These are phyloP conservation scores for Amphibalanus amphitrite DNA, from an alignment of 1,140 invertebrate species.

Conservation along the genomic window DNA sequence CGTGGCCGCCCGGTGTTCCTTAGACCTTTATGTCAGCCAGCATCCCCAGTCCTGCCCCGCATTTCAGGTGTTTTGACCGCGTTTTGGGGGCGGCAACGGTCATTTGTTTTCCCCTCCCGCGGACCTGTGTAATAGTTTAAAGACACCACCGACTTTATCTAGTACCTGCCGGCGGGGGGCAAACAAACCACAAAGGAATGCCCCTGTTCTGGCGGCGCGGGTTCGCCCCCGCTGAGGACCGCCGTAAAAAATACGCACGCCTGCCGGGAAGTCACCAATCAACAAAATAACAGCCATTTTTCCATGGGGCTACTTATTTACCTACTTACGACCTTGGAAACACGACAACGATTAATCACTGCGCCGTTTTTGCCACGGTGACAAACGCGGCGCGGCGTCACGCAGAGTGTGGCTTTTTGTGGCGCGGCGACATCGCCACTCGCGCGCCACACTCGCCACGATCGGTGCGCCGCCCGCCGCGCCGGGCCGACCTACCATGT, in stretches of 20 bases:
- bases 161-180: neutral
- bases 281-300: conserved; percentile 2
- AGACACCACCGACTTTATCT: neutral
- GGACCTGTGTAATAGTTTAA: neutral
- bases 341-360: neutral
- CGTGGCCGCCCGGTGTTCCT: too few species aligned
- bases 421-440: neutral
- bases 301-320: conserved; percentile 1
- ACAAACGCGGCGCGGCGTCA: conserved; percentile 1
- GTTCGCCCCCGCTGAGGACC: too few species aligned
- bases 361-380: neutral
- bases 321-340: neutral
- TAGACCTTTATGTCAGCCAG: too few species aligned
- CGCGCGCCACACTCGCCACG: too few species aligned
- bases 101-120: neutral
- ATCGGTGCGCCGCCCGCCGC: too few species aligned
- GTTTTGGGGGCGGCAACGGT: neutral
- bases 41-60: neutral
- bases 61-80: neutral
- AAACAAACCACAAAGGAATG: conserved; percentile 1
- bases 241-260: neutral
- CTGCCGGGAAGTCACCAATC: conserved; percentile 1
- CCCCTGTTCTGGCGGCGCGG: neutral
- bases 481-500: neutral
- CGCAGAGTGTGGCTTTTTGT: neutral